Base-by-base conservation (phyloP, 2,888 invertebrate genomes). In the Oegoconia quadripuncta region DNA sequence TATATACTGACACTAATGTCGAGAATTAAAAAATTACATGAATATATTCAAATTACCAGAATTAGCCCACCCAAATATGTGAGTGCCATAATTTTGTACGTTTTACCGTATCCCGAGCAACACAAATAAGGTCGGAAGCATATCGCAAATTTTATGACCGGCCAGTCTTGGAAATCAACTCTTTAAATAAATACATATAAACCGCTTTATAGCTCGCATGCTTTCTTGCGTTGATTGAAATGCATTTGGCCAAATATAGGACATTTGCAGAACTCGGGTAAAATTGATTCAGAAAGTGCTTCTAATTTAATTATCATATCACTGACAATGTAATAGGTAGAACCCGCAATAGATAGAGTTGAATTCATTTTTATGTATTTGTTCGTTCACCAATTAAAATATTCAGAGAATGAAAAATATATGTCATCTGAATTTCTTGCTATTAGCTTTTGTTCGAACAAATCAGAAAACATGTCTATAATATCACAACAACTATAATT, bases 101-200 rank as follows among this genome's bases (percentile, higher is more conserved):
- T 64, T 61, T 56, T 50, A 58, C 61, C 49, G 55, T 56, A 51
- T 37, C 48, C 50, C 44, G 50, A 55, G 59, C 51, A 50, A 46
- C 59, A 62, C 62, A 59, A 59, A 63, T 63, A 65, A 59, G 56
- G 48, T 43, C 42, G 39, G 41, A 38, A 46, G 48, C 54, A 54
- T 52, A 57, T 58, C 54, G 55, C 37, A 28, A 59, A 50, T 65
- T 81, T 82, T 77, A 82, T 74, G 82, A 79, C 40, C 59, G 82
- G 79, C 40, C 59, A 36, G 48, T 53, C 61, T 58, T 65, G 54
- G 64, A 71, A 78, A 76, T 76, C 63, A 59, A 61, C 46, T 68
- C 65, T 64, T 74, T 77, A 82, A 79, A 82, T 83, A 83, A 79
- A 78, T 73, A 74, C 76, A 56, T 59, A 45, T 36, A 41, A 18